Base-by-base conservation (phyloP, 2,113 vertebrate species). In the Scolopax mira region DNA sequence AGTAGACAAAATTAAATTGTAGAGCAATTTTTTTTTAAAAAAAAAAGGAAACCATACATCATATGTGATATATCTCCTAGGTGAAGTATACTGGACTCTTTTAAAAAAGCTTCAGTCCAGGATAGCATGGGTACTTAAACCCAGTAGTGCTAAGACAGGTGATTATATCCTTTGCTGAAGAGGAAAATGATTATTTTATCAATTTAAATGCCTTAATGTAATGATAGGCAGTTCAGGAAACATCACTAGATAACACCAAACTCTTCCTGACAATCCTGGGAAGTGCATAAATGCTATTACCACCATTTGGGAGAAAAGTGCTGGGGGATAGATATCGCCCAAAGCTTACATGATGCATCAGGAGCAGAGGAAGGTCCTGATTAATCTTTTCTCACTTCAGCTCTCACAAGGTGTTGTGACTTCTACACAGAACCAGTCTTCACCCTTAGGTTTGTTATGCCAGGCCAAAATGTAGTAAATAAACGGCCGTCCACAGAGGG, bases 401-500 rank as follows among this genome's bases (percentile, higher is more conserved):
- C 10, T 46, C 37, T 77, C 2, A 0, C 21, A 64, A 44, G 48
- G 23, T 41, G 42, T 23, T 2, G 0, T 57, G 33, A 27, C 19
- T 2, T 62, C 7, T 54, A 41, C 27, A 42, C 22, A 82, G 48
- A 30, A 31, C 70, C 48, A 10, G 0, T 79, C 22, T 82, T 77
- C 64, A 48, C 23, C 10, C 14, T 51, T 30, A 23, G 23, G 4
- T 55, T 83, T 1, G 0, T 70, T 48, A 67, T 13, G 35, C 2
- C 14, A 71, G 66, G 21, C 25, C 44, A 77, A 91, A 86, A 71
- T 7, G 6, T 5, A 77, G 22, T 41, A 67, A 67, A 44, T 28
- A 81, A 66, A 64, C 24, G 28, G 21, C 2, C 13, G 88, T 83
- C 69, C 21, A 33, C 30, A 71, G 17, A 86, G 18, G 13, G 42